Evolutionary conservation across 2,888 invertebrate genomes (phyloP), one percentile per base, ranked within the genome.

Genomic region (Anodontia alba): DNA sequence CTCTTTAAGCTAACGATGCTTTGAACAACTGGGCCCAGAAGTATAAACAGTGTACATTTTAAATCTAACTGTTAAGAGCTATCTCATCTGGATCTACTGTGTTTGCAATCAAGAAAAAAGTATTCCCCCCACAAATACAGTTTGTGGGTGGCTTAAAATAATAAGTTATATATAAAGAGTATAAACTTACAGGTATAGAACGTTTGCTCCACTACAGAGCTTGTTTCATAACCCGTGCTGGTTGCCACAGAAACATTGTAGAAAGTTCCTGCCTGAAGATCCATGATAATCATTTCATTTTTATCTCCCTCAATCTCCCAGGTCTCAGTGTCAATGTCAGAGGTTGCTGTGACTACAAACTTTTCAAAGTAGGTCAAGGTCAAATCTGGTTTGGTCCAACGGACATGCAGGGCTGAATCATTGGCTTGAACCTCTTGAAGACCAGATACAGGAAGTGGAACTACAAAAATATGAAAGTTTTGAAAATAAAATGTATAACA

Each of bases 181-280:
- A 38, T 26, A 1, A 36, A 78, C 89, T 85, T 80, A 90, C 90
- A 57, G 66, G 90, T 89, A 71, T 85, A 84, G 57, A 89, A 85
- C 12, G 72, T 49, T 42, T 76, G 76, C 20, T 77, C 69, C 10
- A 73, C 73, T 1, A 78, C 71, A 49, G 46, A 73, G 46, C 91
- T 90, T 8, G 74, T 78, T 68, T 90, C 90, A 81, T 81, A 90
- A n/a, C 78, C 82, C 5, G 90, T 84, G 15, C 76, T 46, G 0
- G 88, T 83, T 51, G 74, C 77, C 26, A 89, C 78, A 17, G 88
- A 84, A 5, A 91, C 84, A 75, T 87, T 87, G 73, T 89, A 90
- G 72, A 73, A 31, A 31, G 78, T 80, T 10, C 91, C 91, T 2
- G 84, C 80, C 1, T 76, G 57, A 5, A 91, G 78, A 57, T 84